Base-by-base conservation (phyloP, 2,113 vertebrate genomes). In the Sceloporus undulatus region DNA sequence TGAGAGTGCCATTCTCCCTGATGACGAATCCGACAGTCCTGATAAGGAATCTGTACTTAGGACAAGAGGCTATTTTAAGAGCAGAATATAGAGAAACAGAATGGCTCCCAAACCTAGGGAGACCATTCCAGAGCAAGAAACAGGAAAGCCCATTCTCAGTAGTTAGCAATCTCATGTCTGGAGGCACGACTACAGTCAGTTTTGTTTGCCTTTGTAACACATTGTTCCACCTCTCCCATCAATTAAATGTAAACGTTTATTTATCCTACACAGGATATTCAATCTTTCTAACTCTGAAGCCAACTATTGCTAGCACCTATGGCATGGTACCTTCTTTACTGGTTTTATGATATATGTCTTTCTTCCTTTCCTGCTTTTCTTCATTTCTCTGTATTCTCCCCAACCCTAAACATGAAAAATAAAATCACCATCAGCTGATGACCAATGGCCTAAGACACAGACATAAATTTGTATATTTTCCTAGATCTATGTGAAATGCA, bases 221-320 rank as follows among this genome's bases (percentile, higher is more conserved):
- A 90, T 81, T 84, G 71, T 85, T 86, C 89, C 29, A 90, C 90
- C 84, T 10, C 1, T 85, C 85, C 66, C 1, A 62, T 77, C 75
- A 82, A 89, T 83, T 86, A 90, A 90, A 93, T 87, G 77, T 65
- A 85, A 85, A 90, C 42, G 80, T 85, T 87, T 56, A 70, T 65
- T 81, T 62, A 73, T 0, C 42, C 85, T 90, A 88, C 92, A 94
- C 5, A 86, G 18, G 11, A 38, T 21, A 42, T 66, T 86, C 29
- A 14, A 29, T 5, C 27, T 66, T 78, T 42, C 38, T 14, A 78
- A 85, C 29, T 14, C 8, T 27, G 38, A 16, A 82, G 29, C 19
- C 83, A 62, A 8, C 21, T 40, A 38, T 38, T 34, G 74, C 74
- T 21, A 21, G 54, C 21, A 34, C 56, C 79, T 66, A 19, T 62